Percentiles rank a stretch among this genome's conserved stretches.
These are phyloP conservation scores for Agrypnus murinus DNA, from an alignment of 2,888 invertebrate species.

Conservation along the genomic window DNA sequence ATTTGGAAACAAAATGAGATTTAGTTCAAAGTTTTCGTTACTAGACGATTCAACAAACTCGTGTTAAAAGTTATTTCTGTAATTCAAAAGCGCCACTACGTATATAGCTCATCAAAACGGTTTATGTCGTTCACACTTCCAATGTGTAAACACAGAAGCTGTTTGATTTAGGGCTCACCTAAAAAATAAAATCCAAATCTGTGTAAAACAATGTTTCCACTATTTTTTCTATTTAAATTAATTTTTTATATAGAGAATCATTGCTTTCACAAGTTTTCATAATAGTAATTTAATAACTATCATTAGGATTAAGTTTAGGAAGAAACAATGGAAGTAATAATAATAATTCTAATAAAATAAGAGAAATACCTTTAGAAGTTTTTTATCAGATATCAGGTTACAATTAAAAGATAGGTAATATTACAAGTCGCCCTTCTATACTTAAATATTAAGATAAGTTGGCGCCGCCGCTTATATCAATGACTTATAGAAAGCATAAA, in stretches of 20 bases:
- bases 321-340: too few species aligned
- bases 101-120: conserved; percentile 51
- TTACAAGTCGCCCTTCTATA: conserved; percentile 21
- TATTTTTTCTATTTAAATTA: too few species aligned
- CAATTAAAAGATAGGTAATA: conserved; percentile 35
- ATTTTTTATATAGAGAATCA: too few species aligned
- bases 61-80: conserved; percentile 47
- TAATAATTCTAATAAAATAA: too few species aligned
- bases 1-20: conserved; percentile 6
- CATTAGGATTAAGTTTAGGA: too few species aligned
- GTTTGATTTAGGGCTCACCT: conserved; percentile 47
- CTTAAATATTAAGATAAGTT: conserved; percentile 41
- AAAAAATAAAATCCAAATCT: conserved; percentile 40
- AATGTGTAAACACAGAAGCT: conserved; percentile 44
- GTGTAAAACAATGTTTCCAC: not conserved
- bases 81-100: conserved; percentile 49
- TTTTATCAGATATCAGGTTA: conserved; percentile 41
- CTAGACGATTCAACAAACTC: conserved; percentile 33
- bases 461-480: conserved; percentile 40
- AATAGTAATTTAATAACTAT: too few species aligned
- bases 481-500: not conserved
- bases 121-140: conserved; percentile 52
- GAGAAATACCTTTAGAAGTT: conserved; percentile 27
- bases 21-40: conserved; percentile 28
- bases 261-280: too few species aligned